Evolutionary conservation across 2,797 vertebrate genomes (phyloP), one percentile per base, ranked within the genome.

Genomic region (Telmatherina bonti): DNA sequence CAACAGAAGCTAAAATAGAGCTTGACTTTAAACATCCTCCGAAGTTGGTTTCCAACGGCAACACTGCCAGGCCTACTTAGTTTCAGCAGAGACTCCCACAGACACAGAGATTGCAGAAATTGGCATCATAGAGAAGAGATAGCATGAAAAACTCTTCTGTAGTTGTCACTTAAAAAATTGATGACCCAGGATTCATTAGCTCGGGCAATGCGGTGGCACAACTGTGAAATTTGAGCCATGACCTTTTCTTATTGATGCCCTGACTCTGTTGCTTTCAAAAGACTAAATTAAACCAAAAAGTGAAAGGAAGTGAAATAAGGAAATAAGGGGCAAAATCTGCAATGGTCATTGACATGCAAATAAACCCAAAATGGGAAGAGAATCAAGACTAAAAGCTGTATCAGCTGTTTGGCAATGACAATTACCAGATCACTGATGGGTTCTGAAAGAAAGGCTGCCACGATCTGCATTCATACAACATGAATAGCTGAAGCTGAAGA

Each of bases 31-130:
- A 74, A 18, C 41, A 60, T 53, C 51, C 59, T 55, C 36, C 36
- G 27, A 13, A 55, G n/a, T 52, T 59, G 70, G 76, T 78, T 77
- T 82, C 74, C 69, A 68, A 67, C 35, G 12, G 74, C 74, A 88
- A 83, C 76, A 4, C 62, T 62, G 68, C 30, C 70, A 52, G 56
- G 45, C 38, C 15, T 26, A 13, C 24, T 64, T 72, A 55, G 62
- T 58, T 64, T 67, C 61, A 67, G 38, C 41, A 75, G 62, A 73
- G 7, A 67, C 52, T 66, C 15, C 27, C 13, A 16, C 35, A 61
- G 53, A 74, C 22, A 65, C 45, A 62, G 7, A 41, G 16, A 41
- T 41, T 41, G 38, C 58, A 65, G 51, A 74, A 10, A 54, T 0
- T 41, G 30, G 30, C 1, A 4, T 47, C n/a, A 69, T 4, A 1